Evolutionary conservation across 2,888 invertebrate species (phyloP).

Genomic region (Noctua comes): DNA sequence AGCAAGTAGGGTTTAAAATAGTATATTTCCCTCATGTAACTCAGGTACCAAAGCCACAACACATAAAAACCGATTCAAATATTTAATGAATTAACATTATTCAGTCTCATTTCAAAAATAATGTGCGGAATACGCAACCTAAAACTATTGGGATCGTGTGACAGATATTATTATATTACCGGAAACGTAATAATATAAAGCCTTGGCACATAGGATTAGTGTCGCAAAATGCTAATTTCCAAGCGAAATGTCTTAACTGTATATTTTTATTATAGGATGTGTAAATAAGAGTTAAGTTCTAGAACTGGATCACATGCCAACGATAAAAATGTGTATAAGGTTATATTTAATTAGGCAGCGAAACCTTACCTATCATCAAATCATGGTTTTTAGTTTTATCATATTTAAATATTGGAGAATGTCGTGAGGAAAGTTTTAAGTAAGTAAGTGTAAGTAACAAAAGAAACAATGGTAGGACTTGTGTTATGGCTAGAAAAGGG

Average conservation of each 20-base stretch:
- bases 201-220: conserved; percentile 51
- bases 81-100: conserved; percentile 24
- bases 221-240: conserved; percentile 39
- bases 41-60: neutral
- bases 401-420: neutral
- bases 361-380: neutral
- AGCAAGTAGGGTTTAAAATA: too few species aligned
- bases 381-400: neutral
- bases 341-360: neutral
- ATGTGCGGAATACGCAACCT: conserved; percentile 17
- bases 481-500: too few species aligned
- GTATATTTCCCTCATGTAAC: neutral
- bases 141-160: conserved; percentile 43
- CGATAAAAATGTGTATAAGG: neutral
- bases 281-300: conserved; percentile 12
- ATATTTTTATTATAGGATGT: conserved; percentile 27
- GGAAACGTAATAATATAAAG: conserved; percentile 43
- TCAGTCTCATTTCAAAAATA: neutral
- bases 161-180: conserved; percentile 47
- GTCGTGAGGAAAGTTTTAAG: neutral
- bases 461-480: too few species aligned
- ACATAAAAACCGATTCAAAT: conserved; percentile 27
- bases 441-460: neutral
- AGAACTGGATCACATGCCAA: conserved; percentile 17
- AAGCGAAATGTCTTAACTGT: conserved; percentile 26